These are phyloP conservation scores for Ennomos fuscantarius DNA, from an alignment of 2,888 invertebrate species.

Conservation along the genomic window DNA sequence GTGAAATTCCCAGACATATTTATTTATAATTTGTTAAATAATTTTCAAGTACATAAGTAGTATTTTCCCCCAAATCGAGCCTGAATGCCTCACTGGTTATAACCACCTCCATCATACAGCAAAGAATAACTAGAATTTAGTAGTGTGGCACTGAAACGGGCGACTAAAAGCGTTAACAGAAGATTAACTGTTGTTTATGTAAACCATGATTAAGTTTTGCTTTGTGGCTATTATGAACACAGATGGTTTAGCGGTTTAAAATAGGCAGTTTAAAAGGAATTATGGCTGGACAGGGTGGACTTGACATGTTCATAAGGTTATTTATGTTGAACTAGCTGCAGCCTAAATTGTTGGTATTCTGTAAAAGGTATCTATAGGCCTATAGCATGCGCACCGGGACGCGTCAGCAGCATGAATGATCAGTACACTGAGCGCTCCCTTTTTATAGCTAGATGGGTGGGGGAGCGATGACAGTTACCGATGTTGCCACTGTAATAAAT, in stretches of 20 bases:
- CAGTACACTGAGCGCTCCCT: too few relatives aligned
- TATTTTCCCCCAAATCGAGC: not conserved
- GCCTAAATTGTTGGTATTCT: too few relatives aligned
- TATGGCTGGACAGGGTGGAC: not conserved
- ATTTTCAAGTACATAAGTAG: too few relatives aligned
- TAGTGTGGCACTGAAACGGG: constrained; percentile 11
- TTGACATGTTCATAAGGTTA: constrained; percentile 1
- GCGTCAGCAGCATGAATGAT: too few relatives aligned
- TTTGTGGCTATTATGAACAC: constrained; percentile 14
- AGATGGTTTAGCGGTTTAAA: constrained; percentile 4
- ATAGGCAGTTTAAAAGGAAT: constrained; percentile 4
- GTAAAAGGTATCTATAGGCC: too few relatives aligned
- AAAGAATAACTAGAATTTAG: constrained; percentile 22
- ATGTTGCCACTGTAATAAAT: too few relatives aligned
- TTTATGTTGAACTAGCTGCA: not conserved
- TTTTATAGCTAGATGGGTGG: too few relatives aligned
- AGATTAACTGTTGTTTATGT: constrained; percentile 23
- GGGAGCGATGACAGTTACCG: too few relatives aligned
- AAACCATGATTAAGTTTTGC: constrained; percentile 12
- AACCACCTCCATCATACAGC: constrained; percentile 18
- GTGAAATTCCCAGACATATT: too few relatives aligned
- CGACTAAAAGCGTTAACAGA: constrained; percentile 10
- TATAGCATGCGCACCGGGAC: too few relatives aligned
- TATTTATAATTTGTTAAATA: too few relatives aligned
- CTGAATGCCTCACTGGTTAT: not conserved